These are phyloP conservation scores for Colletes latitarsis DNA, from an alignment of 1,140 invertebrate species.

Conservation along the genomic window DNA sequence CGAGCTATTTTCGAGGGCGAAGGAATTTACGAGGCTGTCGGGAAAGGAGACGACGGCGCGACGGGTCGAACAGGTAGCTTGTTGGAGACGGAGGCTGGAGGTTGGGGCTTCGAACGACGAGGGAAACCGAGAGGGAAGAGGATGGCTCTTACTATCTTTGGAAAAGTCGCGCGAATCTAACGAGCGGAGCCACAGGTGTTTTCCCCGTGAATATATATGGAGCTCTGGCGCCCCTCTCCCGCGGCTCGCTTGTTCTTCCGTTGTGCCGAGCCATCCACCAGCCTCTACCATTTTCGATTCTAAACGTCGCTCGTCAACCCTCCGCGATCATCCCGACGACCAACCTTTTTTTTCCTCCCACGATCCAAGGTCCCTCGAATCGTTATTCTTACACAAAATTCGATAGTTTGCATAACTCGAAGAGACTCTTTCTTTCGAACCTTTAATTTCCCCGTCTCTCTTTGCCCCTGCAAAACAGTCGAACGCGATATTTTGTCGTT, in stretches of 20 bases:
- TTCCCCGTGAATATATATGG: slow-evolving; percentile 64
- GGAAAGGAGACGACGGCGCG: slow-evolving; percentile 39
- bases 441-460: too few species aligned
- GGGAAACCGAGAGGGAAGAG: slow-evolving; percentile 15
- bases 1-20: slow-evolving; percentile 52
- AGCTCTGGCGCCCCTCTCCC: slow-evolving; percentile 12
- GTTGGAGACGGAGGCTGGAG: slow-evolving; percentile 37
- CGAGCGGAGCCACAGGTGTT: slow-evolving; percentile 68
- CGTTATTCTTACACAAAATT: too few species aligned
- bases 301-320: neutral
- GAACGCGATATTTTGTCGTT: too few species aligned
- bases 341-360: neutral
- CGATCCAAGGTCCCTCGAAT: neutral
- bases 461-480: too few species aligned
- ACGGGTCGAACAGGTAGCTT: slow-evolving; percentile 43
- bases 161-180: slow-evolving; percentile 68
- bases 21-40: slow-evolving; percentile 26
- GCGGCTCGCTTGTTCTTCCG: slow-evolving; percentile 22
- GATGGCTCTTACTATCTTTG: slow-evolving; percentile 60
- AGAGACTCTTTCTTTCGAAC: too few species aligned
- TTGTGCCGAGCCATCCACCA: slow-evolving; percentile 33
- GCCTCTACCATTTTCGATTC: slow-evolving; percentile 35
- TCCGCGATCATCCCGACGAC: neutral
- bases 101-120: slow-evolving; percentile 12
- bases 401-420: too few species aligned